A percentile compares a stretch with the other conserved stretches of the same genome.
These are phyloP conservation scores for Callitettix versicolor DNA, from an alignment of 1,140 invertebrate genomes.

Conservation along the genomic window DNA sequence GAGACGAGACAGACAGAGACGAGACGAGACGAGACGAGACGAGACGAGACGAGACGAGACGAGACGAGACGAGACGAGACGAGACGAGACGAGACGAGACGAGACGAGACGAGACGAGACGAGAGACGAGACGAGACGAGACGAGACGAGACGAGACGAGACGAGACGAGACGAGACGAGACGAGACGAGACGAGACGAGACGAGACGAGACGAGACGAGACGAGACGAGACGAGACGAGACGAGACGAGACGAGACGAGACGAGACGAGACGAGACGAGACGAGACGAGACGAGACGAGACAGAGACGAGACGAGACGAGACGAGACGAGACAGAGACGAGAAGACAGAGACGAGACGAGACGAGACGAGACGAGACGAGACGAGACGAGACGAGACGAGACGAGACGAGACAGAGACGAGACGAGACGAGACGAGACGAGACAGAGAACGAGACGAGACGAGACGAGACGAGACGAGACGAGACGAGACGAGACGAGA, in stretches of 20 bases:
- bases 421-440: conserved; percentile 1
- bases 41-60: no score
- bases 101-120: no score
- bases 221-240: not conserved
- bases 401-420: not conserved
- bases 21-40: no score
- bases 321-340: conserved; percentile 6
- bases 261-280: not conserved
- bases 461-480: conserved; percentile 5
- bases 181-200: conserved; percentile 1
- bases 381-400: conserved; percentile 7
- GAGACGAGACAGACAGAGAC: no score
- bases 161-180: not conserved
- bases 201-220: not conserved
- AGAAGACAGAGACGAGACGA: no score
- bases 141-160: not conserved
- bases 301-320: no score
- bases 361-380: conserved; percentile 8
- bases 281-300: conserved; percentile 7
- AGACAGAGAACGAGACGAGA: not conserved
- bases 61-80: no score
- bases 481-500: not conserved
- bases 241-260: conserved; percentile 1
- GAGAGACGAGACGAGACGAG: no score
- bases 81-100: no score